Evolutionary conservation across 2,888 invertebrate genomes (phyloP).

Genomic region (Latrodectus elegans): DNA sequence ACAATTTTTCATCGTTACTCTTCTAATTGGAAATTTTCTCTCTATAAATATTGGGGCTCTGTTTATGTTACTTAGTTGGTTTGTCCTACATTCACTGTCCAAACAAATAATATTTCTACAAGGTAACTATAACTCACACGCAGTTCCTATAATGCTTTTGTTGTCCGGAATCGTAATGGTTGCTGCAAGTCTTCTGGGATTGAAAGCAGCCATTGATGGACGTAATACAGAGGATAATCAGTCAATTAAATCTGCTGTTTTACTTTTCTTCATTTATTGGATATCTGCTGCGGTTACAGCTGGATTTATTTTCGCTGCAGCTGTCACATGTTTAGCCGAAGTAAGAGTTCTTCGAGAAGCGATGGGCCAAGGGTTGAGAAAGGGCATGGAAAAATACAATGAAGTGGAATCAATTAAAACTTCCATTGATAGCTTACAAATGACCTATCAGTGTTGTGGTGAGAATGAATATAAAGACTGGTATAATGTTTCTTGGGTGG

Average conservation of each 20-base stretch:
- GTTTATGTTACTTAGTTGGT: conserved; percentile 44
- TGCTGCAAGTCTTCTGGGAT: conserved; percentile 20
- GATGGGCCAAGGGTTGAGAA: conserved; percentile 29
- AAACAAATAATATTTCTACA: conserved; percentile 45
- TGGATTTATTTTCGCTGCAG: conserved; percentile 6
- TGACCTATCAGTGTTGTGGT: conserved; percentile 57
- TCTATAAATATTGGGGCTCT: conserved; percentile 32
- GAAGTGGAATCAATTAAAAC: conserved; percentile 11
- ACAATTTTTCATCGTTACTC: conserved; percentile 12
- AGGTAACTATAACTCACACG: conserved; percentile 33
- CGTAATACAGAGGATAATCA: background rate
- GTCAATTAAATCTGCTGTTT: conserved; percentile 19
- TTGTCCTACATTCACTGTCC: conserved; percentile 27
- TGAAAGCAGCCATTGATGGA: conserved; percentile 46
- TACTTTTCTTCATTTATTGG: conserved; percentile 25
- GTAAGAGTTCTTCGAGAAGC: conserved; percentile 68
- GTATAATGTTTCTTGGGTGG: conserved; percentile 59
- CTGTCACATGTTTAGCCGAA: conserved; percentile 46
- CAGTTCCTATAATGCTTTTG: conserved; percentile 23
- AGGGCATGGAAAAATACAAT: conserved; percentile 53
- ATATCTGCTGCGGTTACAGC: background rate
- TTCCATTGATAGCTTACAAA: conserved; percentile 43
- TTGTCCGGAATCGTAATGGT: conserved; percentile 29
- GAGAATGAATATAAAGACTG: conserved; percentile 37
- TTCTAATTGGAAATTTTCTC: conserved; percentile 43